Conservation (phyloP, 2,888 invertebrate species). For the Clostera curtula region DNA sequence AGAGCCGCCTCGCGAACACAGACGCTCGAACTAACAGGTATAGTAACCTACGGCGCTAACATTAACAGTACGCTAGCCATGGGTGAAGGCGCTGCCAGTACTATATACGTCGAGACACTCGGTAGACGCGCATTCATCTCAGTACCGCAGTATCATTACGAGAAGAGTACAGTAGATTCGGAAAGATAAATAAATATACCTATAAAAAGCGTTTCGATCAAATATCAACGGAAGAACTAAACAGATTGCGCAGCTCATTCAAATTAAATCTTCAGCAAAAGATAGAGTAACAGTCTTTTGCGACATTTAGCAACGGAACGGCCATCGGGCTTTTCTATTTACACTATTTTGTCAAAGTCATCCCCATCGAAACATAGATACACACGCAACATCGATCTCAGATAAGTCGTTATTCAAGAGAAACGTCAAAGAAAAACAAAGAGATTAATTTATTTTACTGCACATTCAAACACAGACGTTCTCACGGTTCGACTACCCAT, state of each 20-base stretch:
- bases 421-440: conserved; percentile 74
- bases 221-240: conserved; percentile 71
- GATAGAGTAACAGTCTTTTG: conserved; percentile 72
- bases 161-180: conserved; percentile 68
- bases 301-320: conserved; percentile 75
- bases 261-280: conserved; percentile 74
- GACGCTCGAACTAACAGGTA: conserved; percentile 68
- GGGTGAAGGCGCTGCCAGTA: conserved; percentile 69
- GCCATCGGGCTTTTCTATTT: conserved; percentile 73
- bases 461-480: conserved; percentile 75
- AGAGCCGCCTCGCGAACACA: conserved; percentile 53
- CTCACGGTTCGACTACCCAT: conserved; percentile 72
- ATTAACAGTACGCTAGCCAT: conserved; percentile 69
- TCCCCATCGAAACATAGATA: conserved; percentile 75
- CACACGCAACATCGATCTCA: conserved; percentile 74
- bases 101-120: conserved; percentile 65
- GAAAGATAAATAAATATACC: conserved; percentile 73
- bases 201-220: conserved; percentile 72
- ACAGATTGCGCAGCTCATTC: conserved; percentile 74
- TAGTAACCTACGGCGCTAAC: conserved; percentile 67
- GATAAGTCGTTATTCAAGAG: conserved; percentile 73
- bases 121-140: conserved; percentile 70
- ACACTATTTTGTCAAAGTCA: conserved; percentile 67
- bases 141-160: conserved; percentile 64
- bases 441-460: conserved; percentile 66